A percentile compares a stretch with the other conserved stretches of the same genome.
phyloP scores from a whole-genome alignment of 2,888 invertebrate species.

The Eupeodes luniger region DNA sequence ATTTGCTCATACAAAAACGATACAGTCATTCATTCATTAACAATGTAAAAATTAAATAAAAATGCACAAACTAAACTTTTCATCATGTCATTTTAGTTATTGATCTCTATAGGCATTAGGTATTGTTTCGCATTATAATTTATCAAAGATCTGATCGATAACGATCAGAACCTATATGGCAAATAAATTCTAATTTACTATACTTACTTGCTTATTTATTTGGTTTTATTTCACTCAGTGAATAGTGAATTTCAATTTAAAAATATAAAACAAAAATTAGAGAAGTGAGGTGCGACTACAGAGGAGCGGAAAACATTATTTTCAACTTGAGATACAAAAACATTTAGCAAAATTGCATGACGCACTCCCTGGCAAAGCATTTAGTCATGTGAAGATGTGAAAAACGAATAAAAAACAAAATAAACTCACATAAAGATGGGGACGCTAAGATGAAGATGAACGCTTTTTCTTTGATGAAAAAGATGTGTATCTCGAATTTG shows the following conservation, averaged over 20 bases:
- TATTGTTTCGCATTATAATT: constrained; percentile 28
- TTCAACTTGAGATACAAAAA: constrained; percentile 40
- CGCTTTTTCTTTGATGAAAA: constrained; percentile 63
- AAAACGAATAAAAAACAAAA: constrained; percentile 25
- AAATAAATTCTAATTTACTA: constrained; percentile 56
- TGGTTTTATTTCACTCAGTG: constrained; percentile 34
- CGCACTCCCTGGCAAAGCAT: constrained; percentile 66
- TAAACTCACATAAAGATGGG: constrained; percentile 18
- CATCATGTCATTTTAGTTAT: constrained; percentile 48
- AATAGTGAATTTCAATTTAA: constrained; percentile 67
- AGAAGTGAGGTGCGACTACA: constrained; percentile 5
- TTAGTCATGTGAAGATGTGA: constrained; percentile 62
- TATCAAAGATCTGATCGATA: constrained; percentile 66
- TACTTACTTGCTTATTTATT: constrained; percentile 35
- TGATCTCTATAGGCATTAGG: constrained; percentile 29
- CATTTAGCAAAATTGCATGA: constrained; percentile 69
- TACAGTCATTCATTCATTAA: constrained; percentile 3
- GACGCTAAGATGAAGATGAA: constrained; percentile 38
- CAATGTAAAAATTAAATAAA: background rate
- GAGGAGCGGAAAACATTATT: constrained; percentile 36
- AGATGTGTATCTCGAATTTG: constrained; percentile 54
- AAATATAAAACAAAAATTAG: constrained; percentile 22
- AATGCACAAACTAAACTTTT: constrained; percentile 23
- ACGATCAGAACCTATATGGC: constrained; percentile 41
- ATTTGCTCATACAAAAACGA: background rate